Percentiles rank a stretch among this genome's conserved stretches.
Conservation (phyloP, 2,888 invertebrate genomes). For the Xestia ashworthii region DNA sequence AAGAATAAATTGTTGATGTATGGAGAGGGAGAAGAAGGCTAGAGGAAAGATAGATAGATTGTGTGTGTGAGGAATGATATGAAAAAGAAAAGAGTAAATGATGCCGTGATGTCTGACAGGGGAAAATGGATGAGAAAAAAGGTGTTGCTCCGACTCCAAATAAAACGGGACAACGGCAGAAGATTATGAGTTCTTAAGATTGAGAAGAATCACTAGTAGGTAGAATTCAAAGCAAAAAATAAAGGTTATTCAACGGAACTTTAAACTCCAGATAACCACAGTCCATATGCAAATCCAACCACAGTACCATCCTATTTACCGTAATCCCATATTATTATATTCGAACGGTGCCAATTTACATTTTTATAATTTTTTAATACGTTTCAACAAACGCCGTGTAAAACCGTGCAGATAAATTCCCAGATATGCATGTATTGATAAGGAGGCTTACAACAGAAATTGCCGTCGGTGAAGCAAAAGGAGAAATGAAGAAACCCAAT, state of each 20-base stretch:
- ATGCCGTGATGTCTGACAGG: no score
- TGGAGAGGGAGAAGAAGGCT: no score
- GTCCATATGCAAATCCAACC: conserved; percentile 11
- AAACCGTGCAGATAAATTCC: conserved; percentile 55
- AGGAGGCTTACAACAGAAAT: conserved; percentile 67
- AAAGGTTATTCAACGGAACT: background rate
- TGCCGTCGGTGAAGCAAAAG: conserved; percentile 73
- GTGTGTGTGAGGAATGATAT: no score
- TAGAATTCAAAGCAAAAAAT: background rate
- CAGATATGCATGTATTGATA: conserved; percentile 60
- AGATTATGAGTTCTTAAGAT: background rate
- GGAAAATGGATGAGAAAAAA: no score
- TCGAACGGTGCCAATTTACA: conserved; percentile 40
- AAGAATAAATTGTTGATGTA: no score
- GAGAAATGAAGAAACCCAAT: conserved; percentile 84
- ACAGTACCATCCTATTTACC: conserved; percentile 25
- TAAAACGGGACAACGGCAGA: no score
- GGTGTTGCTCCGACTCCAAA: no score
- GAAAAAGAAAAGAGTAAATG: no score
- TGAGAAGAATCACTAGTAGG: background rate
- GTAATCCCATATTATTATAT: conserved; percentile 25
- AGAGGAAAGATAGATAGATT: no score
- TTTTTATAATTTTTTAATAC: conserved; percentile 48
- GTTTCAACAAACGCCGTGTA: conserved; percentile 41
- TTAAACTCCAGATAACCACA: background rate